Conservation (phyloP, 2,888 invertebrate species). For the Erebia ligea region DNA sequence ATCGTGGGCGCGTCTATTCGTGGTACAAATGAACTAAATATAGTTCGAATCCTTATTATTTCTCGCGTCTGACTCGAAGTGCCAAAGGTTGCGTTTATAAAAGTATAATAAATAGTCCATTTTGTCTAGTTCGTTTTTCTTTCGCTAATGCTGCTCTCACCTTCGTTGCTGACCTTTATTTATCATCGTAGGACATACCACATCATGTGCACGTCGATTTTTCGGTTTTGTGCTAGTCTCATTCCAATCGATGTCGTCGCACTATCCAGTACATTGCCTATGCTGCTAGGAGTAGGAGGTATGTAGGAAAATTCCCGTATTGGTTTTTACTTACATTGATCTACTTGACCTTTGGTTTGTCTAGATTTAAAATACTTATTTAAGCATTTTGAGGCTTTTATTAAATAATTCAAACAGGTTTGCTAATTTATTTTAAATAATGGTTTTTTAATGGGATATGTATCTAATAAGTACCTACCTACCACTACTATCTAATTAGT, state of each 20-base stretch:
- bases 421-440: too few relatives aligned
- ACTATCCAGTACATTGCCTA: too few relatives aligned
- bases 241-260: neutral
- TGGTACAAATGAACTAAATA: slow-evolving; percentile 80
- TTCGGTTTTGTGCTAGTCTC: neutral
- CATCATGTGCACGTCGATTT: neutral
- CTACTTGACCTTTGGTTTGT: neutral
- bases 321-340: neutral
- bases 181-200: too few relatives aligned
- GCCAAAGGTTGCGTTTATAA: slow-evolving; percentile 65
- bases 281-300: neutral
- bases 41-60: slow-evolving; percentile 80
- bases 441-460: too few relatives aligned
- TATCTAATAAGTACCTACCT: neutral
- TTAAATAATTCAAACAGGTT: too few relatives aligned
- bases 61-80: slow-evolving; percentile 70
- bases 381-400: too few relatives aligned
- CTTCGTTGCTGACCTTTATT: too few relatives aligned
- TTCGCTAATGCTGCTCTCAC: neutral
- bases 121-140: slow-evolving; percentile 13
- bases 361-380: neutral
- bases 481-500: neutral
- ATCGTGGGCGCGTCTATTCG: slow-evolving; percentile 79
- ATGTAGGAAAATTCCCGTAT: neutral
- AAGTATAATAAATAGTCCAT: slow-evolving; percentile 45